Evolutionary conservation across 2,888 invertebrate species (phyloP), one percentile per base, ranked within the genome.

Genomic region (Balanococcus diminutus): DNA sequence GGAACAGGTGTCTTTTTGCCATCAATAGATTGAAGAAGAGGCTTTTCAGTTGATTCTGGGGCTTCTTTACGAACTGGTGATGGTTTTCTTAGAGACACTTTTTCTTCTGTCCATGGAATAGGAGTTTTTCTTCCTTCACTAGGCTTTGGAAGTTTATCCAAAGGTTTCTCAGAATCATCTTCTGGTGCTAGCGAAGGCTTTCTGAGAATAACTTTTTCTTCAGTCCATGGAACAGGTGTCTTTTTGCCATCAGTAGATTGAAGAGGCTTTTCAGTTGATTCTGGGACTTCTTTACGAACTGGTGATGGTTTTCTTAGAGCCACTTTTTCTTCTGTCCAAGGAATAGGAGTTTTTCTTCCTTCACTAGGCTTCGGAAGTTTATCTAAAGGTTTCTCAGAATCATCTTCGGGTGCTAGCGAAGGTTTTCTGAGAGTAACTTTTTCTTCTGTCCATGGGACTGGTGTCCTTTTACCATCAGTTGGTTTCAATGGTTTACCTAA

Each of bases 81-180:
- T 0, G 6, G 46, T 87, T 88, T 89, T 87, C 90, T 90, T 56
- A 90, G 42, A 5, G 88, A 88, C 6, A 90, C 87, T 51, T 88
- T 89, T 86, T 90, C 90, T 86, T 90, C 89, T 0, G 89, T 90
- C 90, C 90, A 90, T 1, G 90, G 89, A 28, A 89, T 89, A 9
- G 88, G 81, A 19, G 36, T 79, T 79, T 79, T 79, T 79, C 36
- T 36, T 72, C 39, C 88, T 88, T 28, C 81, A 8, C 4, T 36
- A 16, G 84, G 86, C 42, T 87, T 87, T 83, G 85, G 67, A 42
- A 25, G 81, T 87, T 90, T 90, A 2, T 88, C 88, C 19, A 90
- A 88, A 87, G 90, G 90, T 88, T 91, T 91, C 83, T 88, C 89
- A 36, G 84, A 28, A 0, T 22, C 81, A 86, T 88, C 88, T 0